Evolutionary conservation across 2,113 vertebrate genomes (phyloP), one percentile per base, ranked within the genome.

Genomic region (Coryphaenoides rupestris): DNA sequence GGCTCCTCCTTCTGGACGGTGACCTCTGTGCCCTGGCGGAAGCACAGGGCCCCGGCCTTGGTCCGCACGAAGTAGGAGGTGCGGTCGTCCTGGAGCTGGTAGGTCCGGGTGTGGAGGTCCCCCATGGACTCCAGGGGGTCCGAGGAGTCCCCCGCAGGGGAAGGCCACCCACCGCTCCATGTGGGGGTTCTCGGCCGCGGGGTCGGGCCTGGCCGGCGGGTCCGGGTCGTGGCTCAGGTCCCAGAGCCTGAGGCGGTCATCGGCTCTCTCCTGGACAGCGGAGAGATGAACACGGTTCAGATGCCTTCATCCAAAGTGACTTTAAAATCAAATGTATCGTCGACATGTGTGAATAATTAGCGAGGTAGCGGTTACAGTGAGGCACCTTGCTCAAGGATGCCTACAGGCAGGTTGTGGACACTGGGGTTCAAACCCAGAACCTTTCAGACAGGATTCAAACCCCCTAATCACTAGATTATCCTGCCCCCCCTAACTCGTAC

Each of bases 11-110:
- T 93, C 0, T 72, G 80, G n/a, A 77, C 62, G 0, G 93, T 72
- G 74, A 91, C 87, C 84, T 94, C 95, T 0, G 96, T 98, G 17
- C 97, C 97, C 5, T 91, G 93, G 3, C 91, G 92, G 85, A 98
- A 99, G 84, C 97, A 99, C 65, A 94, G 60, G 0, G 96, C 97
- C 0, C 97, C 97, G 0, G 94, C 94, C 85, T 95, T 96, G 86
- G 96, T 98, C 70, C 89, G 93, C 28, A 93, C 90, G 63, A 99
- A 99, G 49, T 96, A 98, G 2, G 92, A 76, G 0, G 88, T 87
- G 28, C 74, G 89, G 81, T 98, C 95, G 61, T 98, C 91, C 0
- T 88, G 86, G 49, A 99, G 90, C 52, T 86, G 76, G 1, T 95
- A 90, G n/a, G 86, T 84, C 1, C 78, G 81, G 4, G 87, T 92